Evolutionary conservation across 2,113 vertebrate genomes (phyloP), one percentile per base, ranked within the genome.

Genomic region (Rhodinocichla rosea): DNA sequence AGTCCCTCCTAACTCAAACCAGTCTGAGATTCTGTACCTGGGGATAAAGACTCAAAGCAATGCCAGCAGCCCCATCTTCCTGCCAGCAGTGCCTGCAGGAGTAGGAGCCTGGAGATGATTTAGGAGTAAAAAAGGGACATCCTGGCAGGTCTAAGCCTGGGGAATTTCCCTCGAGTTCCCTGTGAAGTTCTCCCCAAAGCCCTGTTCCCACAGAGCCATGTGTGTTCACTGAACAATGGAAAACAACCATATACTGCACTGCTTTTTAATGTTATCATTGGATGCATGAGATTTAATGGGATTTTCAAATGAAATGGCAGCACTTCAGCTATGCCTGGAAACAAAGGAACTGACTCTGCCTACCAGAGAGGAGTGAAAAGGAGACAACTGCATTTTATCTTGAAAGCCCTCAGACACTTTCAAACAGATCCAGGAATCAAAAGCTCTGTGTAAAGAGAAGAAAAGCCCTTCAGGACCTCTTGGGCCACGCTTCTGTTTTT

Each of bases 321-420:
- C 10, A 69, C 87, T 92, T 91, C 50, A 67, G 90, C 65, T 40
- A 11, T 6, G 20, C 60, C 42, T 70, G 85, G 88, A 96, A 94
- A 93, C 82, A 96, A 93, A 90, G 70, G 78, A 82, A 75, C 82
- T 85, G 65, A 30, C 78, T 87, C 50, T 12, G 37, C 35, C 73
- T 81, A 77, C 82, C 40, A 59, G 0, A 78, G 65, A 90, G 82
- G 65, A 94, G 65, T 59, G 64, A 93, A 94, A 87, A 74, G 70
- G 65, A 87, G 74, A 81, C 74, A 88, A 84, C 33, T 24, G 55
- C 22, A 47, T 94, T 94, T 94, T 21, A 93, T 92, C 95, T 92
- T 93, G 85, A 93, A 94, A 96, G 85, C 74, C 39, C 53, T 93
- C 82, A 57, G 35, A 69, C 30, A 28, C 64, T 78, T 93, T 94